phyloP scores from a whole-genome alignment of 2,113 vertebrate genomes.

The Nothocercus nigrocapillus region DNA sequence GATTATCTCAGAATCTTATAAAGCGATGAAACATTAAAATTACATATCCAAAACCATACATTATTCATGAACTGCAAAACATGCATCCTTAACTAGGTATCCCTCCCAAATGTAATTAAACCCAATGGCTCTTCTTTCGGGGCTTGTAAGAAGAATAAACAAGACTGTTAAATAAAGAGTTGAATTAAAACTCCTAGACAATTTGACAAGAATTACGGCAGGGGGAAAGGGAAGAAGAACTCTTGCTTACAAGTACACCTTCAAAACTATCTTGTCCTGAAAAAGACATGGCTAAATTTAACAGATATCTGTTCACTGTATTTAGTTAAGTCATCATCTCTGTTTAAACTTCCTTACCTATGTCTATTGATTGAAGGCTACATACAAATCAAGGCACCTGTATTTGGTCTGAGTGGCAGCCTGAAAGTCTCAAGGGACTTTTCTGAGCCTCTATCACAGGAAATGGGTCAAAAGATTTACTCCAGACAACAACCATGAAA shows the following conservation, averaged over 20 bases:
- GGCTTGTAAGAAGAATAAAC: conserved; percentile 23
- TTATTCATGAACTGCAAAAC: conserved; percentile 36
- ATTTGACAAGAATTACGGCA: neutral
- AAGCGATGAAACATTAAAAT: conserved; percentile 32
- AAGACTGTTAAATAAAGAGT: neutral
- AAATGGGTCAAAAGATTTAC: conserved; percentile 66
- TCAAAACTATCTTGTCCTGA: neutral
- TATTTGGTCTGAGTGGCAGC: conserved; percentile 28
- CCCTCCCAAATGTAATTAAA: conserved; percentile 43
- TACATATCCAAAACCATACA: conserved; percentile 10
- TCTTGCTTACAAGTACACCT: neutral
- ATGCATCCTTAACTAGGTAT: conserved; percentile 29
- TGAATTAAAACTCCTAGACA: conserved; percentile 3
- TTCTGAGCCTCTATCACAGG: conserved; percentile 51
- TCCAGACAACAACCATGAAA: conserved; percentile 60
- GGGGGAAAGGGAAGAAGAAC: neutral
- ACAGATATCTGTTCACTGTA: neutral
- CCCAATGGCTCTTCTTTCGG: conserved; percentile 18
- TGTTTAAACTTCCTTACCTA: conserved; percentile 8
- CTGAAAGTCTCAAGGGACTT: conserved; percentile 21
- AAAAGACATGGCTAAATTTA: conserved; percentile 2
- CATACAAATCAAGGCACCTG: neutral
- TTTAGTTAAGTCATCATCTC: neutral
- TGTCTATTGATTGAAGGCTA: conserved; percentile 1
- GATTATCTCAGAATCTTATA: conserved; percentile 23